These are phyloP conservation scores for Liasis olivaceus DNA, from an alignment of 2,797 vertebrate species.

Conservation along the genomic window DNA sequence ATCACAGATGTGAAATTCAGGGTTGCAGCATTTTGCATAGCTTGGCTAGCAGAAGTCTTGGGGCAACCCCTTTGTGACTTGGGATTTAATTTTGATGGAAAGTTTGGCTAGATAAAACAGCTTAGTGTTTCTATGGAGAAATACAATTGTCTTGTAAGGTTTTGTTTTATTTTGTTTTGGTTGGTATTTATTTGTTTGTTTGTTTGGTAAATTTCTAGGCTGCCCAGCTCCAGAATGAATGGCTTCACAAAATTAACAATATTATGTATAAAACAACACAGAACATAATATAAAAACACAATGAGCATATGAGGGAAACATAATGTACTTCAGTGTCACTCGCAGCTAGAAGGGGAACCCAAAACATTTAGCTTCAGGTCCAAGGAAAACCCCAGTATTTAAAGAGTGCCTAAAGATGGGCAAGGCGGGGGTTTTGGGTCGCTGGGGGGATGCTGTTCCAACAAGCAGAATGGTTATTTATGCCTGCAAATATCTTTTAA, in stretches of 20 bases:
- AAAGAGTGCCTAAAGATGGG: neutral
- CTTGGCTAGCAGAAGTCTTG: neutral
- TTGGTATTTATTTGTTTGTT: neutral
- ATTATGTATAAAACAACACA: neutral
- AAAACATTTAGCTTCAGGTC: neutral
- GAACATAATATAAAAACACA: neutral
- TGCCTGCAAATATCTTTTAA: neutral
- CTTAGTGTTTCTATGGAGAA: neutral
- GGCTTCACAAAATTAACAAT: neutral
- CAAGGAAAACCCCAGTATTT: neutral
- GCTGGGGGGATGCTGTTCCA: neutral
- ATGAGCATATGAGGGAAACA: neutral
- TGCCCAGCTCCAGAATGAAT: neutral
- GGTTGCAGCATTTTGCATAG: neutral
- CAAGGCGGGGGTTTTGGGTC: rapidly evolving
- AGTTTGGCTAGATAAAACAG: neutral
- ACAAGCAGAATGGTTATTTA: neutral
- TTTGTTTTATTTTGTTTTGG: neutral
- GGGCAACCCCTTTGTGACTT: neutral
- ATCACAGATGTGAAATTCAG: too few relatives aligned
- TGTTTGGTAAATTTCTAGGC: neutral
- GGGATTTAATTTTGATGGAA: neutral
- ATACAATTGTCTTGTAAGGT: neutral
- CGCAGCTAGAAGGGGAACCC: neutral
- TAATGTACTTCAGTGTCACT: neutral